Evolutionary conservation across 1,140 invertebrate species (phyloP), one percentile per base, ranked within the genome.

Genomic region (Parasteatoda tepidariorum): DNA sequence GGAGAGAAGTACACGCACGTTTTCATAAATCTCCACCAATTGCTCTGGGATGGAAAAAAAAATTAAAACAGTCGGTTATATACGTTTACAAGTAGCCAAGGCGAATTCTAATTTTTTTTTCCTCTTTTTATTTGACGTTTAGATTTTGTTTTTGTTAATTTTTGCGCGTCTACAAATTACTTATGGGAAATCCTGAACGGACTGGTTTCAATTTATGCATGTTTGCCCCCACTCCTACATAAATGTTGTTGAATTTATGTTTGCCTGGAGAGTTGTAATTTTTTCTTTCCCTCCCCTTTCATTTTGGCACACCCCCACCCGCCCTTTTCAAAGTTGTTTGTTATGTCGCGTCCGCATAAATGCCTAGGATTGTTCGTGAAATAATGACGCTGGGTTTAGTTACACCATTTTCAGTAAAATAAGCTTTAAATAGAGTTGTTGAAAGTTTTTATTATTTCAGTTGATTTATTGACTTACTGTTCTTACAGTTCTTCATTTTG

Each of bases 11-110:
- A 30, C 78, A 48, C 31, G 78, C 78, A 82, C 78, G 78, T 70
- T 82, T 82, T 66, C 55, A 82, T 82, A 82, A 82, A 82, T 82
- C 78, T 82, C 78, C 78, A 48, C 54, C 66, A 71, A 82, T 82
- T 71, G 76, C 76, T 79, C 11, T 59, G 22, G 54, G 67, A 48
- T 48, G 1, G 38, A 13, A 48, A 18, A 48, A 48, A 48, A 48
- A 61, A 26, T 11, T 61, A 13, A 59, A 18, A 48, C 55, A 73
- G 26, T 11, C 61, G 24, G 24, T 33, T 15, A 64, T 66, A 76
- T 66, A 41, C 28, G 59, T 66, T 66, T 66, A 54, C 74, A 66
- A 66, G 74, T 76, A 76, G 59, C 74, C 33, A 22, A 61, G 18
- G 73, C 61, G 73, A 75, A 22, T 75, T 64, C 11, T 15, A 31